These are phyloP conservation scores for Seriola aureovittata DNA, from an alignment of 2,113 vertebrate species.

Conservation along the genomic window DNA sequence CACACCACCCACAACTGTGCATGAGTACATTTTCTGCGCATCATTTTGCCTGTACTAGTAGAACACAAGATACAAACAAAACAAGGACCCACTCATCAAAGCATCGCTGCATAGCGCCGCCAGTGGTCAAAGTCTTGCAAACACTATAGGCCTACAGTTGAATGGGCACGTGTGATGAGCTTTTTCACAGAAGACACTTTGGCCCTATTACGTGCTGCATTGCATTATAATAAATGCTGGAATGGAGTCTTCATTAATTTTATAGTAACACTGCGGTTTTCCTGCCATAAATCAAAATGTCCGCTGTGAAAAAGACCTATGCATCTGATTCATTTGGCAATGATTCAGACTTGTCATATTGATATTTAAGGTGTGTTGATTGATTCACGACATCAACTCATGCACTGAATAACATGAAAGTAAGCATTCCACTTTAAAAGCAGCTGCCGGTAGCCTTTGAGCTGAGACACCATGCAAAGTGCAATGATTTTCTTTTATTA, in stretches of 20 bases:
- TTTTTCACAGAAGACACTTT: not conserved
- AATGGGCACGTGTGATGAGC: not conserved
- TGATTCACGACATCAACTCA: too few species aligned
- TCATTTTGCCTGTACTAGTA: not conserved
- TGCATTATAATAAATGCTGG: conserved; percentile 2
- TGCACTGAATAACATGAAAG: too few species aligned
- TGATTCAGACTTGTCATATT: too few species aligned
- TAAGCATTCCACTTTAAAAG: too few species aligned
- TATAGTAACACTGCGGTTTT: not conserved
- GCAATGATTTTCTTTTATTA: too few species aligned
- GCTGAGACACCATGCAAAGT: too few species aligned
- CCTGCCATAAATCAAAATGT: conserved; percentile 1
- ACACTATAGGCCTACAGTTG: not conserved
- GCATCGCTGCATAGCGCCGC: not conserved
- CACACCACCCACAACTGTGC: not conserved
- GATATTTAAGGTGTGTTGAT: too few species aligned
- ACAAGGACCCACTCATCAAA: not conserved
- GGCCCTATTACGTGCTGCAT: not conserved
- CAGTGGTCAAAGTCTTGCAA: not conserved
- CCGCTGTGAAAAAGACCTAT: not conserved
- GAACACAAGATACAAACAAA: not conserved
- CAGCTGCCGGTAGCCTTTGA: too few species aligned
- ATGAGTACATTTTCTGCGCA: not conserved
- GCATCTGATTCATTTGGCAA: conserved; percentile 1
- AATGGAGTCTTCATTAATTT: not conserved